Conservation (phyloP, 64 coral and sea anemone species). For the Anthopleura sola region DNA sequence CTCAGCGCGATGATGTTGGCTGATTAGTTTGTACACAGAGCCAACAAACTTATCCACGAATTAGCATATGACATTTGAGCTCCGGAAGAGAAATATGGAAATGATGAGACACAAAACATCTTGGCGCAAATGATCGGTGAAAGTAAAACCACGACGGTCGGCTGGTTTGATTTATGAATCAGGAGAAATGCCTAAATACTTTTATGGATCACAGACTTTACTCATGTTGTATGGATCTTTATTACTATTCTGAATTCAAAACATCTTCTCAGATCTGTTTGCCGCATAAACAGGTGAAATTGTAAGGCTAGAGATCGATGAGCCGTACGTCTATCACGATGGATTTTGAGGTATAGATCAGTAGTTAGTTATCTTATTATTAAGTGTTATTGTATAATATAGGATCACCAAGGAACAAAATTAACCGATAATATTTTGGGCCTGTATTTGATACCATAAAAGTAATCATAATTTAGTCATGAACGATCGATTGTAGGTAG, state of each 20-base stretch:
- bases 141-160: background rate
- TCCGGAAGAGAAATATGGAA: conserved; percentile 15
- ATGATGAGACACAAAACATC: conserved; percentile 4
- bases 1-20: background rate
- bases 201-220: background rate
- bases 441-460: background rate
- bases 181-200: background rate
- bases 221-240: background rate
- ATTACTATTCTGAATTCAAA: background rate
- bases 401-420: background rate
- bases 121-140: background rate
- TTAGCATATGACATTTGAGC: conserved; percentile 17
- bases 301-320: background rate
- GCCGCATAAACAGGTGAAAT: background rate
- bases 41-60: background rate
- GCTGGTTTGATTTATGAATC: background rate
- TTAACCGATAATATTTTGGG: background rate
- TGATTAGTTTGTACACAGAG: conserved; percentile 5
- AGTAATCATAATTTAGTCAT: background rate
- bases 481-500: background rate
- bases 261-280: background rate
- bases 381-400: background rate
- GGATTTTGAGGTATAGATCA: conserved; percentile 8
- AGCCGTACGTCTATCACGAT: background rate
- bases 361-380: background rate